A percentile compares a stretch with the other conserved stretches of the same genome.
phyloP scores from a whole-genome alignment of 2,888 invertebrate species.

The Acleris literana region DNA sequence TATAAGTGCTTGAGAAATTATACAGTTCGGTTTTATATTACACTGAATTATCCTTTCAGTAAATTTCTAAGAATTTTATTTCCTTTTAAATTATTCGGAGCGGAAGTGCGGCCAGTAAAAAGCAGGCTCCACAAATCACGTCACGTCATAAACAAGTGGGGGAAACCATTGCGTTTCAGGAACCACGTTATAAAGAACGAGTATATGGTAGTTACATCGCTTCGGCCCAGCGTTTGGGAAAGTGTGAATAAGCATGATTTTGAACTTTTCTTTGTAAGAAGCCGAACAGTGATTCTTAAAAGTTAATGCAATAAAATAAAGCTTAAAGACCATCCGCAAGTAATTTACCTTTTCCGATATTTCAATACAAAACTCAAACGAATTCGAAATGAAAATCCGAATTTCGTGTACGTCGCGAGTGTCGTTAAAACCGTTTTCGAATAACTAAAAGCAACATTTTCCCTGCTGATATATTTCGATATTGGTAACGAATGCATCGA shows the following conservation, averaged over 20 bases:
- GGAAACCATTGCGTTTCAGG: constrained; percentile 14
- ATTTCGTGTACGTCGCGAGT: background rate
- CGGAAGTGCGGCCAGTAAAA: constrained; percentile 26
- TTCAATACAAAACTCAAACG: constrained; percentile 22
- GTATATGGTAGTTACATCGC: constrained; percentile 6
- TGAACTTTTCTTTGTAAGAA: too few relatives aligned
- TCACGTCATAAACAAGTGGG: constrained; percentile 31
- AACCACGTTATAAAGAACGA: constrained; percentile 17
- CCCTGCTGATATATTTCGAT: constrained; percentile 3
- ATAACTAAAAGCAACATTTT: background rate
- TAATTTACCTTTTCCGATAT: constrained; percentile 1
- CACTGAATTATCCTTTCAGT: constrained; percentile 9
- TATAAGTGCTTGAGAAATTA: too few relatives aligned
- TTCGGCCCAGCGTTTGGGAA: too few relatives aligned
- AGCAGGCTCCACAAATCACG: constrained; percentile 35
- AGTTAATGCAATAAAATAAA: too few relatives aligned
- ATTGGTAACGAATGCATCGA: constrained; percentile 20
- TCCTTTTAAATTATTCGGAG: constrained; percentile 19
- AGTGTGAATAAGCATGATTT: too few relatives aligned
- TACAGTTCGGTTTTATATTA: background rate
- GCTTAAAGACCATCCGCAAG: too few relatives aligned
- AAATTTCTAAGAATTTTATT: constrained; percentile 17
- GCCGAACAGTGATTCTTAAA: too few relatives aligned
- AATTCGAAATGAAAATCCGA: constrained; percentile 6
- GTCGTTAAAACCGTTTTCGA: constrained; percentile 3